Percentiles rank a stretch among this genome's conserved stretches.
Evolutionary conservation across 2,113 vertebrate genomes (phyloP).

Genomic region (human): DNA sequence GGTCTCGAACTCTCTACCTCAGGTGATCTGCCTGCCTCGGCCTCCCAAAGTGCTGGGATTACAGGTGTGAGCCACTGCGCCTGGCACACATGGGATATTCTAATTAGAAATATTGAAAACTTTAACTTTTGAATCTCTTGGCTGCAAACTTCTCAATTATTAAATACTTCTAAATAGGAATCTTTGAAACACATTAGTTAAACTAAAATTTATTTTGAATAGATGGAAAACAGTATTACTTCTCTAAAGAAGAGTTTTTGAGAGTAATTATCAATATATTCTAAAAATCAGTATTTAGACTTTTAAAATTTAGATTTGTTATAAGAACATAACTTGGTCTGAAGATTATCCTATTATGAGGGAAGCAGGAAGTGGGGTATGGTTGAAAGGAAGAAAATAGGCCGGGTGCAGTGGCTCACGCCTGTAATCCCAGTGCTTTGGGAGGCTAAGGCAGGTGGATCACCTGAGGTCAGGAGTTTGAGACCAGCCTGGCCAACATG

Average conservation of each 20-base stretch:
- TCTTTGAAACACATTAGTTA: background rate
- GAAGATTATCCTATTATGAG: background rate
- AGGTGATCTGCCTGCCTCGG: too few relatives aligned
- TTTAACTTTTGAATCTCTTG: conserved; percentile 17
- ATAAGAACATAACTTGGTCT: background rate
- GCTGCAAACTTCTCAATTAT: conserved; percentile 9
- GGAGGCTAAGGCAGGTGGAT: too few relatives aligned
- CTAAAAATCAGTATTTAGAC: background rate
- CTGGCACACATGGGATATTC: background rate
- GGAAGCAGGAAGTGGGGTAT: background rate
- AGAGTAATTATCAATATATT: background rate
- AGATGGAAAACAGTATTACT: background rate
- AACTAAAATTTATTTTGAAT: conserved; percentile 14
- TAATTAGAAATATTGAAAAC: background rate
- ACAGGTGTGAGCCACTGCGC: too few relatives aligned
- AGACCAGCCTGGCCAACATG: too few relatives aligned
- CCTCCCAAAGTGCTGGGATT: too few relatives aligned
- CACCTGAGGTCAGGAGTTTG: too few relatives aligned
- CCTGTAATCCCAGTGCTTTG: too few relatives aligned
- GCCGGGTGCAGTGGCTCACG: too few relatives aligned
- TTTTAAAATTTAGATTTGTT: conserved; percentile 28
- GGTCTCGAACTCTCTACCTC: too few relatives aligned
- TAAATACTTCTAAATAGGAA: background rate
- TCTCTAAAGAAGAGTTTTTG: background rate
- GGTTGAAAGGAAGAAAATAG: background rate